Conservation (phyloP, 2,797 vertebrate genomes). For the Antrozous pallidus region DNA sequence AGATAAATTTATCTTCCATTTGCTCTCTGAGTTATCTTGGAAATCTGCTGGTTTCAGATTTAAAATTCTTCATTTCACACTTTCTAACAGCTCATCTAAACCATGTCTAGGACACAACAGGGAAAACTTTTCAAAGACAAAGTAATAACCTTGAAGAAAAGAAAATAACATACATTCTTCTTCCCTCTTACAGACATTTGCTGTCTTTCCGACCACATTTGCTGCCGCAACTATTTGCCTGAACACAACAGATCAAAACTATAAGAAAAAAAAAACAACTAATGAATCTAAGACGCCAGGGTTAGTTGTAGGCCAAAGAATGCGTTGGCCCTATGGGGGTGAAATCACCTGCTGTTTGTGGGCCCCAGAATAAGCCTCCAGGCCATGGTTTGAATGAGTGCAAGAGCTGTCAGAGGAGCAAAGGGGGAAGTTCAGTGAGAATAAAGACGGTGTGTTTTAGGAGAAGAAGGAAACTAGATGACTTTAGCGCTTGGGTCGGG, state of each 20-base stretch:
- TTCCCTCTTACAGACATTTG: not conserved
- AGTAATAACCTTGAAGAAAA: not conserved
- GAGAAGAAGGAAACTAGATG: slow-evolving; percentile 55
- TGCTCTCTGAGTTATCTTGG: not conserved
- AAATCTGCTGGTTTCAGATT: not conserved
- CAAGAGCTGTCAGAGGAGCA: slow-evolving; percentile 12
- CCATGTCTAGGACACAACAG: not conserved
- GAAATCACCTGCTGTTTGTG: not conserved
- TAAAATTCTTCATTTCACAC: not conserved
- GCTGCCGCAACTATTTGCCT: not conserved
- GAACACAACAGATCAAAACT: not conserved
- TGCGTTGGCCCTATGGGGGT: not conserved
- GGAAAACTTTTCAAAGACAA: not conserved
- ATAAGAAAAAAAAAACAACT: not conserved
- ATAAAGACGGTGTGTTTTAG: slow-evolving; percentile 2
- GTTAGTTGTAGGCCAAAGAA: not conserved
- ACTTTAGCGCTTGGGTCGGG: slow-evolving; percentile 42
- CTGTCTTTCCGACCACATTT: not conserved
- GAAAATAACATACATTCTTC: not conserved
- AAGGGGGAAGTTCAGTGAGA: not conserved
- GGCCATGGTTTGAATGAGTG: not conserved
- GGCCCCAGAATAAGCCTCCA: not conserved
- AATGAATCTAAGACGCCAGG: not conserved
- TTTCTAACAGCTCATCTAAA: not conserved
- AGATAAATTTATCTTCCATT: not conserved